Conservation (phyloP, 2,113 vertebrate genomes). For the Pholis gunnellus region DNA sequence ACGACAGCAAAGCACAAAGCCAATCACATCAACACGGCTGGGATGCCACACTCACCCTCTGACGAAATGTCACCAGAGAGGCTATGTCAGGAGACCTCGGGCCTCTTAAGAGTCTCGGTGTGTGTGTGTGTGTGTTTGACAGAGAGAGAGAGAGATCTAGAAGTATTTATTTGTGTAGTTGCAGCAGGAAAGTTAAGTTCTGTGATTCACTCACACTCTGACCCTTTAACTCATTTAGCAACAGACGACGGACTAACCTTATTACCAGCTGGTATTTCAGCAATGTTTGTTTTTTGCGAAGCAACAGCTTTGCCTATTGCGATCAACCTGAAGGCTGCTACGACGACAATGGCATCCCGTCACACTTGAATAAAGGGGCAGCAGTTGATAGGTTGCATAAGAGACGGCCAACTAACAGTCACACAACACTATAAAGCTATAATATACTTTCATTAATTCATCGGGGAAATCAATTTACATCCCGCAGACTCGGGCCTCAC, state of each 20-base stretch:
- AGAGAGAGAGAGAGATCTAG: slow-evolving; percentile 1
- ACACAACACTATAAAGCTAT: slow-evolving; percentile 42
- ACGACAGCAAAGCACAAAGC: slow-evolving; percentile 76
- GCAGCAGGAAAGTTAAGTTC: slow-evolving; percentile 28
- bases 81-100: slow-evolving; percentile 59
- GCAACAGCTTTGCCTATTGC: slow-evolving; percentile 36
- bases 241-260: slow-evolving; percentile 29
- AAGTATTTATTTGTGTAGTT: slow-evolving; percentile 30
- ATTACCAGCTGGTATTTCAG: slow-evolving; percentile 53
- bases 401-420: slow-evolving; percentile 30
- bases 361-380: slow-evolving; percentile 36
- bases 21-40: slow-evolving; percentile 72
- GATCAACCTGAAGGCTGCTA: slow-evolving; percentile 12
- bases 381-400: slow-evolving; percentile 33
- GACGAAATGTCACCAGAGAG: slow-evolving; percentile 78
- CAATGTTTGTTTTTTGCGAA: slow-evolving; percentile 23
- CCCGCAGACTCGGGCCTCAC: slow-evolving; percentile 46
- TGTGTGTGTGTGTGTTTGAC: slow-evolving; percentile 23
- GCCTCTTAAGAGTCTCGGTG: slow-evolving; percentile 38
- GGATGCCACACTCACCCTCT: slow-evolving; percentile 68
- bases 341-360: slow-evolving; percentile 32
- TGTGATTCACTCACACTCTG: slow-evolving; percentile 12
- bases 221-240: slow-evolving; percentile 32
- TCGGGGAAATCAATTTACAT: slow-evolving; percentile 61
- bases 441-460: slow-evolving; percentile 56